Conservation (phyloP, 2,888 invertebrate species). For the Notocelia uddmanniana region DNA sequence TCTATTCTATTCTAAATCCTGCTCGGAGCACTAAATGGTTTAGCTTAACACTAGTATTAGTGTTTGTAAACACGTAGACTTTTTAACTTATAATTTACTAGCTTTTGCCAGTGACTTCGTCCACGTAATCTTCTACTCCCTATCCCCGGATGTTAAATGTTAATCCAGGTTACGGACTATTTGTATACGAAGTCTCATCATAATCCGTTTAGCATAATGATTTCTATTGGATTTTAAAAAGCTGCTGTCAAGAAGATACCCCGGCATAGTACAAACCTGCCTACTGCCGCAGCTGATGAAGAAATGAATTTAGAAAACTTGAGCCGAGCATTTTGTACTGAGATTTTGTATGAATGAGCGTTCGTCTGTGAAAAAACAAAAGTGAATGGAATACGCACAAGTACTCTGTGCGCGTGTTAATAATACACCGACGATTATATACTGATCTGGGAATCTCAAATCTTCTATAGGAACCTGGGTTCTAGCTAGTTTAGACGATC, state of each 20-base stretch:
- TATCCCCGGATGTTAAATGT: no score
- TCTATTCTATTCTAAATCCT: no score
- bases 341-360: slow-evolving; percentile 15
- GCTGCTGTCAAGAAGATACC: neutral
- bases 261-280: neutral
- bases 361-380: slow-evolving; percentile 27
- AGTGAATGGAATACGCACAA: slow-evolving; percentile 27
- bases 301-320: neutral
- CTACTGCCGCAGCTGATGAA: neutral
- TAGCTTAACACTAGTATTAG: no score
- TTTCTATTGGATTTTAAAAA: no score
- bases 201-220: no score
- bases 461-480: neutral
- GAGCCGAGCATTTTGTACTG: neutral
- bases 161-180: no score
- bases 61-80: no score
- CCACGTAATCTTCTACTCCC: no score
- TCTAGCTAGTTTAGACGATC: slow-evolving; percentile 8
- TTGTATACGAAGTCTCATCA: no score
- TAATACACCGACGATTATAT: slow-evolving; percentile 17
- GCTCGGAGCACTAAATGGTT: no score
- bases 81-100: no score
- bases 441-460: neutral
- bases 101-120: no score
- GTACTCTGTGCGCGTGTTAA: slow-evolving; percentile 30